Evolutionary conservation across 2,797 vertebrate species (phyloP), one percentile per base, ranked within the genome.

Genomic region (Girardinus metallicus): DNA sequence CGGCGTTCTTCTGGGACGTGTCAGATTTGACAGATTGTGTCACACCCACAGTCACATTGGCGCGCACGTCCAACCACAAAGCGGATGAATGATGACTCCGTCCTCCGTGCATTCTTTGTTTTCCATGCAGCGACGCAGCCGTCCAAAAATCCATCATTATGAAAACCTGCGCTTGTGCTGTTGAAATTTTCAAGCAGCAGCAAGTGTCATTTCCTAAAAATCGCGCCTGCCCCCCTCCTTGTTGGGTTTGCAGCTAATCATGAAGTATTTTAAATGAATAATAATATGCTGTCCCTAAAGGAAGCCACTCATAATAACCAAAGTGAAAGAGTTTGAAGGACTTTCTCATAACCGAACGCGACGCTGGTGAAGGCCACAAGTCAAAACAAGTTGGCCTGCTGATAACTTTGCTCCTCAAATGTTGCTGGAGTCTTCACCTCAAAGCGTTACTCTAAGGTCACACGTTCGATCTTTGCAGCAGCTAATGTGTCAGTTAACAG

Each of bases 401-500:
- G 3, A 62, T 34, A 34, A 18, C 31, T 31, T 62, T 62, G 15
- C 31, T 62, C 31, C 15, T 62, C 16, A 34, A 16, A 29, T 62
- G 29, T 62, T 62, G 57, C 57, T 62, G 1, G 29, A 64, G 60
- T 34, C 15, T 18, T 36, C 29, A 64, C 60, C 60, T 64, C 60
- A 18, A 64, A 3, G 31, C 15, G 5, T 34, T 16, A 18, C 16
- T 64, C 29, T 64, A 64, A 94, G 94, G 90, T 94, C 88, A 80
- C 77, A 77, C 60, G 80, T 92, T 90, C 89, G 86, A 88, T 90
- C 80, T 80, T 55, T 15, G 21, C 82, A 53, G 80, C 74, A 64
- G 81, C 80, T 75, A 43, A 82, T 77, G 77, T 90, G 87, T 91
- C 87, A 87, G 80, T 91, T 89, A 92, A 84, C 87, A 86, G 81